phyloP scores from a whole-genome alignment of 2,113 vertebrate species.

The Ptilonorhynchus violaceus region DNA sequence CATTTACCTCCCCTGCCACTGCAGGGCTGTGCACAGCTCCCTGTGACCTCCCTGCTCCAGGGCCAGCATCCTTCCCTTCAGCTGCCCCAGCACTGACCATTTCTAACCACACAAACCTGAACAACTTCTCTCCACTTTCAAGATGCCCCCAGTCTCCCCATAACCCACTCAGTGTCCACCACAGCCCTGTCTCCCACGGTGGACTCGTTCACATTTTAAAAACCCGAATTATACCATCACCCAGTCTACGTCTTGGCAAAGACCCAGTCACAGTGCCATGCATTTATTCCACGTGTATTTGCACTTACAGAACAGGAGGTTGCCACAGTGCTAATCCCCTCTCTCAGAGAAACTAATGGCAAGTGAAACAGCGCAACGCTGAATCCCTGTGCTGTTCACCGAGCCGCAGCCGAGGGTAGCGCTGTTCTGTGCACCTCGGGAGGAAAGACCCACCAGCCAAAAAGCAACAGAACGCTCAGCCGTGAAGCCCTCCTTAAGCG shows the following conservation, averaged over 20 bases:
- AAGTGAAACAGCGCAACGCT: not conserved
- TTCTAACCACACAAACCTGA: not conserved
- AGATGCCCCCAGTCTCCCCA: not conserved
- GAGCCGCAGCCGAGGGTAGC: not conserved
- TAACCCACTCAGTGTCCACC: fast-evolving
- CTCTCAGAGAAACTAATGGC: not conserved
- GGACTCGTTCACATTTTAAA: fast-evolving
- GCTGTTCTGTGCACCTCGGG: not conserved
- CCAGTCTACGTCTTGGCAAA: not conserved
- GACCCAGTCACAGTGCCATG: not conserved
- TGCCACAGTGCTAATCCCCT: not conserved
- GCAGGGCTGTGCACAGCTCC: not conserved
- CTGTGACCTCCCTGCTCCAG: not conserved
- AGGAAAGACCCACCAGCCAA: not conserved
- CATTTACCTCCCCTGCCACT: not conserved
- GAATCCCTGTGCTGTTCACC: not conserved
- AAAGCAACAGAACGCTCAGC: not conserved
- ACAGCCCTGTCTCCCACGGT: not conserved
- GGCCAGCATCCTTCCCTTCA: not conserved
- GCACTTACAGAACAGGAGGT: not conserved
- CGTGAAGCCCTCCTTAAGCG: not conserved
- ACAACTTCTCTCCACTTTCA: not conserved
- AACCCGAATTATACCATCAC: not conserved
- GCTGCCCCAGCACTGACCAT: not conserved
- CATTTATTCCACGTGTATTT: not conserved